Conservation (phyloP, 2,888 invertebrate species). For the Xestoiulus laeticollis region DNA sequence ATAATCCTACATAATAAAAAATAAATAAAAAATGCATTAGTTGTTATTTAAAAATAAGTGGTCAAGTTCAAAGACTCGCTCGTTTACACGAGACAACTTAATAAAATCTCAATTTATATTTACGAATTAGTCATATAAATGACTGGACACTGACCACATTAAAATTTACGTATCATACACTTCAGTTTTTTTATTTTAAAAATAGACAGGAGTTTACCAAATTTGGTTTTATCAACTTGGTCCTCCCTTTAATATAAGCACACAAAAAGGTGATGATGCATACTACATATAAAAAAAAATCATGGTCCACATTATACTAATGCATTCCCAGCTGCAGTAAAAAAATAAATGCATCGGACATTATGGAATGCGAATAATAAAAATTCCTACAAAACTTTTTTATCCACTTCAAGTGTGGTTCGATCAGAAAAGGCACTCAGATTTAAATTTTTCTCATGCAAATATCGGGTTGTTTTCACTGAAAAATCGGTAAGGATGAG, state of each 20-base stretch:
- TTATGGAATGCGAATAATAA: constrained; percentile 43
- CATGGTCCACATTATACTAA: constrained; percentile 9
- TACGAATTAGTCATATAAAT: neutral
- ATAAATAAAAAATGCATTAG: no score
- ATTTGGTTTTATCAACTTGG: neutral
- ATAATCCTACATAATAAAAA: no score
- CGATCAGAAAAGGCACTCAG: constrained; percentile 41
- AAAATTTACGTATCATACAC: neutral
- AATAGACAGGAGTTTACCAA: neutral
- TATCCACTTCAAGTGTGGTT: neutral
- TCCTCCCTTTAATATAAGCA: neutral
- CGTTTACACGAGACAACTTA: neutral
- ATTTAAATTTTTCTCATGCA: constrained; percentile 31
- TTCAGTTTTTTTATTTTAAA: neutral
- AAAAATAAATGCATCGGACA: constrained; percentile 39
- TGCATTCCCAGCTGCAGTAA: neutral
- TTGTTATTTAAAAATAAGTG: neutral
- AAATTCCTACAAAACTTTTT: constrained; percentile 28
- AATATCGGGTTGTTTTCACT: constrained; percentile 16
- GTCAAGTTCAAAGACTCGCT: neutral
- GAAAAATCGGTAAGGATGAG: neutral
- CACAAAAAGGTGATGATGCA: constrained; percentile 24
- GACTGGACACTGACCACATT: neutral
- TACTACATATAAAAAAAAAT: neutral
- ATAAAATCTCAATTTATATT: neutral